Evolutionary conservation across 2,888 invertebrate genomes (phyloP).

Genomic region (Hofmannophila pseudospretella): DNA sequence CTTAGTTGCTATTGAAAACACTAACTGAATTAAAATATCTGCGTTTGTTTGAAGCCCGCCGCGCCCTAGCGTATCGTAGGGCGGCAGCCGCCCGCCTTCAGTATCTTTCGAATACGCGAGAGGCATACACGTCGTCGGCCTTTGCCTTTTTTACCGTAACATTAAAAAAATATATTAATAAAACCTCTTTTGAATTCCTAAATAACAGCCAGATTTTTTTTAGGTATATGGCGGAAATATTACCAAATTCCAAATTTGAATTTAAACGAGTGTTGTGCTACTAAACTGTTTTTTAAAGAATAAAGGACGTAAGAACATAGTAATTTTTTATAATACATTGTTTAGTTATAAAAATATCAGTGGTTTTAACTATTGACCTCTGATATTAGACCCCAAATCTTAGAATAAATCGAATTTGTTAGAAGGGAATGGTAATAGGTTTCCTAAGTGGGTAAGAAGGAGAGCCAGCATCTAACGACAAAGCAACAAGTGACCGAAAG

Average conservation of each 20-base stretch:
- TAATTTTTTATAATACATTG: too few species aligned
- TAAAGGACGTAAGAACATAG: too few species aligned
- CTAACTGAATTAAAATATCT: conserved; percentile 56
- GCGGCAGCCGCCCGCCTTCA: conserved; percentile 34
- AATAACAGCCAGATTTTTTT: too few species aligned
- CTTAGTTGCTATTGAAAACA: conserved; percentile 18
- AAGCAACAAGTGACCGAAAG: conserved; percentile 61
- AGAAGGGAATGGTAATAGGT: neutral
- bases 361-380: neutral
- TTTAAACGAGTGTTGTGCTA: too few species aligned
- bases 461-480: conserved; percentile 11
- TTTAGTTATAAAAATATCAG: neutral
- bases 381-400: neutral
- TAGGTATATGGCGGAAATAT: too few species aligned
- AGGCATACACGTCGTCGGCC: conserved; percentile 23
- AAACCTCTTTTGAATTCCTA: too few species aligned
- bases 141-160: too few species aligned
- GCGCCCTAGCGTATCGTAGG: conserved; percentile 31
- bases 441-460: conserved; percentile 9
- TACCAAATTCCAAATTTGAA: too few species aligned
- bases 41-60: conserved; percentile 26
- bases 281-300: too few species aligned
- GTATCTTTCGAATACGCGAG: conserved; percentile 28
- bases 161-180: too few species aligned
- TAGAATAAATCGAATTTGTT: neutral